A percentile compares a stretch with the other conserved stretches of the same genome.
phyloP scores from a whole-genome alignment of 2,797 vertebrate genomes.

The Heterohyrax brucei region DNA sequence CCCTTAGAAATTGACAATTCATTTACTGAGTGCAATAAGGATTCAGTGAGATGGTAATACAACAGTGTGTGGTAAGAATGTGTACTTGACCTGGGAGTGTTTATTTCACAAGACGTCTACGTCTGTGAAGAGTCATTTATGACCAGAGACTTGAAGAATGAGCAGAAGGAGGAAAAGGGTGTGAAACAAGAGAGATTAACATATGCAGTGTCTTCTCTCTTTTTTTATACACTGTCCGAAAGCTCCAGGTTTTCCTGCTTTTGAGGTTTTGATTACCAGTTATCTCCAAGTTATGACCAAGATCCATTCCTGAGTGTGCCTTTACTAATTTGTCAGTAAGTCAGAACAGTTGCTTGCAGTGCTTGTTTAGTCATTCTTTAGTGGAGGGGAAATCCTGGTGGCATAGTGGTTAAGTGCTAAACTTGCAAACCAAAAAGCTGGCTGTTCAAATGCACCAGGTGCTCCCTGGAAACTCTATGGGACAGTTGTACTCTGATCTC shows the following conservation, averaged over 20 bases:
- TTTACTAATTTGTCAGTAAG: no score
- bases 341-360: no score
- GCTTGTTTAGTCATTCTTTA: no score
- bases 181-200: background rate
- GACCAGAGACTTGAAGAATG: background rate
- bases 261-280: background rate
- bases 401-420: no score
- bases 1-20: background rate
- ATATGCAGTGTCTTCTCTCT: background rate
- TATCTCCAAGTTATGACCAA: no score
- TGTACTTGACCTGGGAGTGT: background rate
- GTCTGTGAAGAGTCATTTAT: background rate
- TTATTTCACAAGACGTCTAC: background rate
- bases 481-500: no score
- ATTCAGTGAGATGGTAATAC: background rate
- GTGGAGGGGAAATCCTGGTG: no score
- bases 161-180: background rate
- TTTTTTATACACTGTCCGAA: background rate
- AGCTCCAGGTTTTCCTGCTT: background rate
- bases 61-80: background rate
- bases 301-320: no score
- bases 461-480: no score
- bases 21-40: background rate
- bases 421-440: no score
- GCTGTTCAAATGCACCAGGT: no score